These are phyloP conservation scores for Tamias sibiricus DNA, from an alignment of 2,113 vertebrate species.

Conservation along the genomic window DNA sequence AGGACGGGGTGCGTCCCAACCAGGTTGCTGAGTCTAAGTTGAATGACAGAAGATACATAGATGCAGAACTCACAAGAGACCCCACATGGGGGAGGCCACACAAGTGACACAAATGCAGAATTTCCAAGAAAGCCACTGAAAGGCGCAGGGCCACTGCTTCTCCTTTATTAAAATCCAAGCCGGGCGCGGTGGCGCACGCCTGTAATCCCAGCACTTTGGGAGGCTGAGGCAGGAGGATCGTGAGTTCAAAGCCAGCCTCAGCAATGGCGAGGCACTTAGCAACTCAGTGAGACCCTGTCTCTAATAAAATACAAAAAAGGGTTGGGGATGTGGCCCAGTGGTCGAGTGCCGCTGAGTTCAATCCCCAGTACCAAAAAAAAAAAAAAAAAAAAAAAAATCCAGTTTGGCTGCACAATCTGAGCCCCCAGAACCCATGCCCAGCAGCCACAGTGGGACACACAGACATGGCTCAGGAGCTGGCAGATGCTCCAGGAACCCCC, in stretches of 20 bases:
- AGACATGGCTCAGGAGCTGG: neutral
- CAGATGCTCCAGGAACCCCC: neutral
- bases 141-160: neutral
- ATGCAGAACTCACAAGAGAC: rapidly evolving
- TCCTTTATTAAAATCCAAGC: neutral
- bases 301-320: too few species aligned
- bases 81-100: rapidly evolving
- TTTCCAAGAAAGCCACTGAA: neutral
- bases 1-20: rapidly evolving
- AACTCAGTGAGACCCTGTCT: too few species aligned
- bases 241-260: too few species aligned
- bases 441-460: neutral
- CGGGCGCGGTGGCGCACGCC: too few species aligned
- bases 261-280: too few species aligned
- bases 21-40: neutral
- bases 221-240: too few species aligned
- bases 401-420: too few species aligned
- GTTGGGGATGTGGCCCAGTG: too few species aligned
- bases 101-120: neutral
- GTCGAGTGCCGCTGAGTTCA: too few species aligned
- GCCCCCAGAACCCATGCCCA: neutral
- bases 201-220: too few species aligned
- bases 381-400: too few species aligned
- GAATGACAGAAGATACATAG: rapidly evolving
- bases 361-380: too few species aligned